Conservation (phyloP, 30 jellyfish, hydroid and myxozoan genomes). For the Turritopsis dohrnii region DNA sequence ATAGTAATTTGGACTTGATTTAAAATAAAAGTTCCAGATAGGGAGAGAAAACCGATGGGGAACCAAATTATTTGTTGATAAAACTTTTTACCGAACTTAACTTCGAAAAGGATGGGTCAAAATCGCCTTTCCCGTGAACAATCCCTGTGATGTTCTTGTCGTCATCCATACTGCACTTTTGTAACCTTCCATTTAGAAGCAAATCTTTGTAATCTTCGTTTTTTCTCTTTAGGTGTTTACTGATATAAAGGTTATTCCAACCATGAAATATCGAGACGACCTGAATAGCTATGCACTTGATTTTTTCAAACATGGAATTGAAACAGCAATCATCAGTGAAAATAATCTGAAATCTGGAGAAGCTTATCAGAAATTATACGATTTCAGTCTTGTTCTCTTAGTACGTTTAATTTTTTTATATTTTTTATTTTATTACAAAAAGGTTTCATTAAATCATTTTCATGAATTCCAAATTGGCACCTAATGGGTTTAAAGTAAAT, state of each 20-base stretch:
- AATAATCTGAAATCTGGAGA: slow-evolving; percentile 23
- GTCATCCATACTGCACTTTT: no score
- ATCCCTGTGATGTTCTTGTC: no score
- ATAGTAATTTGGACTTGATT: no score
- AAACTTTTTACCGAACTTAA: no score
- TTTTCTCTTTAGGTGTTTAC: slow-evolving; percentile 2
- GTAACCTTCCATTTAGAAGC: not conserved
- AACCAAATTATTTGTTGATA: no score
- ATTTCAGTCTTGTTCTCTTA: slow-evolving; percentile 1
- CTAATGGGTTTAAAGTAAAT: no score
- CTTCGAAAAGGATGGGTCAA: no score
- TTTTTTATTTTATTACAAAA: not conserved
- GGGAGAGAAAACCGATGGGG: no score
- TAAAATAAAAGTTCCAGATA: no score
- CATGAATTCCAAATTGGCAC: no score
- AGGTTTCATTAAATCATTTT: no score
- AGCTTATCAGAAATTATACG: not conserved
- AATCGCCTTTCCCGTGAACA: no score
- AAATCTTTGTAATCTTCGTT: not conserved
- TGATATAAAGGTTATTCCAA: slow-evolving; percentile 18
- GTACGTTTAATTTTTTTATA: not conserved
- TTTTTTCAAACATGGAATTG: slow-evolving; percentile 16
- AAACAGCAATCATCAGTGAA: not conserved
- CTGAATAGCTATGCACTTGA: slow-evolving; percentile 25
- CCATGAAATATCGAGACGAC: not conserved